Conservation (phyloP, 1,140 invertebrate genomes). For the Mactra quadrangularis region DNA sequence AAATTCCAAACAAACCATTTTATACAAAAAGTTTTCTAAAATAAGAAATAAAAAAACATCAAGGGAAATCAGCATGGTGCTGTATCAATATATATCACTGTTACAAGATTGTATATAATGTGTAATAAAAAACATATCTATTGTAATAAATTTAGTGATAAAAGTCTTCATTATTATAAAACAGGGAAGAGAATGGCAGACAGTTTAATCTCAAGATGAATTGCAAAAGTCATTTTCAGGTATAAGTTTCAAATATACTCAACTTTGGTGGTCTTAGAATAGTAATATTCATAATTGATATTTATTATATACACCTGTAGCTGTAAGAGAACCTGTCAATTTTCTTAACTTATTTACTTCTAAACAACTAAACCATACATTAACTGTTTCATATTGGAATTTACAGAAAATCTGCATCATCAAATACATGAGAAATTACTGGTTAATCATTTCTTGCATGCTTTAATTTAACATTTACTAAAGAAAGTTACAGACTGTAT, state of each 20-base stretch:
- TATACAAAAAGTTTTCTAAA: too few relatives aligned
- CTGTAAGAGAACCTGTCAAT: constrained; percentile 21
- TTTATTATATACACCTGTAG: constrained; percentile 52
- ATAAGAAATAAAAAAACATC: too few relatives aligned
- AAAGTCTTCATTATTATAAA: constrained; percentile 28
- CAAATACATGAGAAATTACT: too few relatives aligned
- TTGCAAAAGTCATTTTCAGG: constrained; percentile 46
- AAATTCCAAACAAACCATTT: too few relatives aligned
- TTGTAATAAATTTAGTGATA: constrained; percentile 33
- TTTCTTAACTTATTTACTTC: neutral
- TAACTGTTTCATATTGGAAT: neutral
- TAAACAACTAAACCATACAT: neutral
- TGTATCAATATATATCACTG: too few relatives aligned
- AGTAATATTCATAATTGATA: constrained; percentile 62
- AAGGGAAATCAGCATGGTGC: too few relatives aligned
- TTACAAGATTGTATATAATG: too few relatives aligned
- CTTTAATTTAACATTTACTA: too few relatives aligned
- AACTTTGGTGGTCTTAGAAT: constrained; percentile 36
- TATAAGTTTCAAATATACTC: constrained; percentile 44
- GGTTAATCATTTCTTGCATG: too few relatives aligned
- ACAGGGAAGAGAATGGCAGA: constrained; percentile 15
- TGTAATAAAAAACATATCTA: constrained; percentile 4
- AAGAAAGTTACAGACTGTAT: too few relatives aligned
- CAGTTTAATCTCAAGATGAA: constrained; percentile 14
- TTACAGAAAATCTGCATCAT: neutral